Percentiles rank a stretch among this genome's conserved stretches.
Conservation (phyloP, 2,113 vertebrate genomes). For the Pterophyllum scalare region DNA sequence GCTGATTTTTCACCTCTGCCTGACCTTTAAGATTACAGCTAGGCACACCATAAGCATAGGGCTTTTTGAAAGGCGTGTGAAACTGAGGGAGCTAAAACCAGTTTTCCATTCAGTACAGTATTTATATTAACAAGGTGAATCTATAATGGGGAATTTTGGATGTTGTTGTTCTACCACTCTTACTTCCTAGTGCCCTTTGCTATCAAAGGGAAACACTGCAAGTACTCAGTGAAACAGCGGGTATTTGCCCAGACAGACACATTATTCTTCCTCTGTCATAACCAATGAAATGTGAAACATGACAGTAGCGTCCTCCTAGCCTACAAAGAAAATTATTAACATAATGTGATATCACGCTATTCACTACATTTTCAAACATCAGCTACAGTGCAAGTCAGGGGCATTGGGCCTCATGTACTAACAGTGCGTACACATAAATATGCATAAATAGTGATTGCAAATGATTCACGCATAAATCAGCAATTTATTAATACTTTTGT, state of each 20-base stretch:
- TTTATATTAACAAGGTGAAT: constrained; percentile 54
- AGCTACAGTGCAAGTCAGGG: constrained; percentile 58
- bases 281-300: constrained; percentile 61
- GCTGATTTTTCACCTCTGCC: constrained; percentile 45
- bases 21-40: constrained; percentile 45
- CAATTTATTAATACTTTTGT: too few species aligned
- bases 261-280: constrained; percentile 56
- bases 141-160: constrained; percentile 51
- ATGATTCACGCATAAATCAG: too few species aligned
- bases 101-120: constrained; percentile 3
- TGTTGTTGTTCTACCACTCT: constrained; percentile 49
- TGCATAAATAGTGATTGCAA: too few species aligned
- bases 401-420: neutral
- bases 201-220: constrained; percentile 64
- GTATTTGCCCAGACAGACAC: constrained; percentile 43
- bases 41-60: neutral
- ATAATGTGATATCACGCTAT: constrained; percentile 17
- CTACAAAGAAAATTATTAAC: constrained; percentile 46
- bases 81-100: constrained; percentile 19
- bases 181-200: constrained; percentile 43
- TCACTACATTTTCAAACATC: constrained; percentile 60
- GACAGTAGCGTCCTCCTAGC: constrained; percentile 44
- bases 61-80: constrained; percentile 20
- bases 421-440: neutral
- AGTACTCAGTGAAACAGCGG: constrained; percentile 29